Evolutionary conservation across 2,113 vertebrate genomes (phyloP), one percentile per base, ranked within the genome.

Genomic region (Platycercus adscitus): DNA sequence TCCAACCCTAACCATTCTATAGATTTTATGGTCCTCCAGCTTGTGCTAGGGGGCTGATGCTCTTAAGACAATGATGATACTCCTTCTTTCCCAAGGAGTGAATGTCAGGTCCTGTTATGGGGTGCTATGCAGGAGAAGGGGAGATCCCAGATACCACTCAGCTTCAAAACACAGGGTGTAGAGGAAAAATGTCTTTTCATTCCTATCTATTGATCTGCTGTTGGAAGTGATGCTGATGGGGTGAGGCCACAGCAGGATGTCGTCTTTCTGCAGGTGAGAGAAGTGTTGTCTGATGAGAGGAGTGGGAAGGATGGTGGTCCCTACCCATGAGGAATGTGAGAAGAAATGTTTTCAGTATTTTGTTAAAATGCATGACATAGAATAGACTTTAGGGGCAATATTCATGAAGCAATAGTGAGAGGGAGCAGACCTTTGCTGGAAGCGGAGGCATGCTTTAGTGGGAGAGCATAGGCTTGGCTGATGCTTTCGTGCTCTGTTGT

Each of bases 271-370:
- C 49, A 25, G n/a, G 24, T 11, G 24, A 49, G 31, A 55, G 53
- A 18, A 33, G 31, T 33, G 11, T 61, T 24, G 17, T 25, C 6
- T 0, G 2, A 9, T 16, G 33, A 81, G 53, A 60, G 5, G 4
- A 31, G 7, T 5, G 25, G 29, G 47, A 58, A 71, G 37, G 37
- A 13, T 0, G 2, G 19, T 0, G 1, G 10, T 31, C 17, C 9
- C 43, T 64, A 25, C 58, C 24, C 58, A 37, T 17, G 16, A 25
- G 35, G 35, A 26, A 25, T 25, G 15, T 11, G n/a, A 60, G n/a
- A 60, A 25, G 58, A 60, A 25, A 17, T 46, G 35, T 64, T 70
- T 75, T 75, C 37, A 53, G 3, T 70, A 37, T 76, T 73, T 64
- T 52, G 31, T 78, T 61, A n/a, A 72, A 77, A 53, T 24, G 9